Percentiles rank a stretch among this genome's conserved stretches.
phyloP scores from a whole-genome alignment of 2,888 invertebrate species.

The Scaptomyza caliginosa region DNA sequence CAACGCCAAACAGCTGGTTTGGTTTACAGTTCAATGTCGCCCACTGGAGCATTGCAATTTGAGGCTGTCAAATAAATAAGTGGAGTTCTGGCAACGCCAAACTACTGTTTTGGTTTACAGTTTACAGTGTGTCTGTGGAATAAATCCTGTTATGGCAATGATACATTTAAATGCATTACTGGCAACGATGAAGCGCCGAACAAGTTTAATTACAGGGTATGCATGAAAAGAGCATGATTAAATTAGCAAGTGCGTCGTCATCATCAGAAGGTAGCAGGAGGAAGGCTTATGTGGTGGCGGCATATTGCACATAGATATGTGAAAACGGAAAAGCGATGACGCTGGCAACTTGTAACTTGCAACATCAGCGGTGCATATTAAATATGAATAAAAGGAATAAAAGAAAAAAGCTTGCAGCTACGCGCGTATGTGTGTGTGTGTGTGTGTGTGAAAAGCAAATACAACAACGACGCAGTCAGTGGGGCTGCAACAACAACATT shows the following conservation, averaged over 20 bases:
- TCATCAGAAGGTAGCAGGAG: slow-evolving; percentile 1
- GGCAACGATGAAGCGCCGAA: not conserved
- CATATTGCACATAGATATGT: slow-evolving; percentile 73
- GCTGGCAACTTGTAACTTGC: slow-evolving; percentile 74
- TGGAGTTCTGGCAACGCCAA: not conserved
- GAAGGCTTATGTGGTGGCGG: slow-evolving; percentile 10
- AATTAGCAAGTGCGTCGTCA: slow-evolving; percentile 70
- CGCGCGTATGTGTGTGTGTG: slow-evolving; percentile 16
- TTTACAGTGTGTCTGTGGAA: not conserved
- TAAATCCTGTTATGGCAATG: not conserved
- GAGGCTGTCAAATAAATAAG: not conserved
- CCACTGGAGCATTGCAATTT: not conserved
- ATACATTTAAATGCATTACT: not conserved
- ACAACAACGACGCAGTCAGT: slow-evolving; percentile 47
- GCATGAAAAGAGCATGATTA: slow-evolving; percentile 43
- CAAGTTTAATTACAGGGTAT: slow-evolving; percentile 38
- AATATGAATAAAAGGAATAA: slow-evolving; percentile 52
- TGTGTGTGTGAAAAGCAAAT: slow-evolving; percentile 52
- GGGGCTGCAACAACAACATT: slow-evolving; percentile 27
- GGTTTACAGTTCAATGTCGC: not conserved
- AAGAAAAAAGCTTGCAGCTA: slow-evolving; percentile 35
- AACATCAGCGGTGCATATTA: slow-evolving; percentile 75
- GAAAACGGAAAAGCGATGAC: slow-evolving; percentile 64
- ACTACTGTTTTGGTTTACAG: not conserved
- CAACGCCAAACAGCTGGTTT: not conserved